Conservation (phyloP, 2,113 vertebrate genomes). For the Coryphaenoides rupestris region DNA sequence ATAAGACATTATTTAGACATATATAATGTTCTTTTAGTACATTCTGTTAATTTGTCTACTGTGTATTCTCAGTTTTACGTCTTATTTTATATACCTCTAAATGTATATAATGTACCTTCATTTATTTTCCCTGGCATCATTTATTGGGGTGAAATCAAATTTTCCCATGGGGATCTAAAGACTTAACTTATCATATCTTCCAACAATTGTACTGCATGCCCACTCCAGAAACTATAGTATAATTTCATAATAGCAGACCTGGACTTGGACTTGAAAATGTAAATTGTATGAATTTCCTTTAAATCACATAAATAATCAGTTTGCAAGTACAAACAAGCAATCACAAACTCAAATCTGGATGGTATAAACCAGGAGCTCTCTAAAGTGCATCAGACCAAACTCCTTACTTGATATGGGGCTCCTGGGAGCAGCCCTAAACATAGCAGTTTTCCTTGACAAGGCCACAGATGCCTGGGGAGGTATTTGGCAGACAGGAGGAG, state of each 20-base stretch:
- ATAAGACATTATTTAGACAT: too few species aligned
- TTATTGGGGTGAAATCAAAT: too few species aligned
- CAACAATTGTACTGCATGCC: not conserved
- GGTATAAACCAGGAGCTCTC: constrained; percentile 22
- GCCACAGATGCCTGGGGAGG: constrained; percentile 43
- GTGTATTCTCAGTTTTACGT: too few species aligned
- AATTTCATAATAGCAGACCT: not conserved
- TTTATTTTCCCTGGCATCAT: too few species aligned
- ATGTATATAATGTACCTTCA: too few species aligned
- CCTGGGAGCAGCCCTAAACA: constrained; percentile 71
- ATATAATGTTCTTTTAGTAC: too few species aligned
- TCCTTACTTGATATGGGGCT: constrained; percentile 34
- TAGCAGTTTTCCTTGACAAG: constrained; percentile 75
- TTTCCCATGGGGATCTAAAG: not conserved
- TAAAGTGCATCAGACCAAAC: constrained; percentile 41
- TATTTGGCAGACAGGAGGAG: constrained; percentile 57
- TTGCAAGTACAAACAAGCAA: constrained; percentile 18
- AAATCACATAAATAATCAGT: not conserved
- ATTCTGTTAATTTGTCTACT: too few species aligned
- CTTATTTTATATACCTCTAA: too few species aligned
- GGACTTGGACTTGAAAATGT: not conserved
- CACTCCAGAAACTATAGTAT: not conserved
- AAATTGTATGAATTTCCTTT: not conserved
- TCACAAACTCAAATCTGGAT: constrained; percentile 58
- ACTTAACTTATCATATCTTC: too few species aligned